These are phyloP conservation scores for Drosophila koepferae DNA, from an alignment of 2,888 invertebrate genomes.

Conservation along the genomic window DNA sequence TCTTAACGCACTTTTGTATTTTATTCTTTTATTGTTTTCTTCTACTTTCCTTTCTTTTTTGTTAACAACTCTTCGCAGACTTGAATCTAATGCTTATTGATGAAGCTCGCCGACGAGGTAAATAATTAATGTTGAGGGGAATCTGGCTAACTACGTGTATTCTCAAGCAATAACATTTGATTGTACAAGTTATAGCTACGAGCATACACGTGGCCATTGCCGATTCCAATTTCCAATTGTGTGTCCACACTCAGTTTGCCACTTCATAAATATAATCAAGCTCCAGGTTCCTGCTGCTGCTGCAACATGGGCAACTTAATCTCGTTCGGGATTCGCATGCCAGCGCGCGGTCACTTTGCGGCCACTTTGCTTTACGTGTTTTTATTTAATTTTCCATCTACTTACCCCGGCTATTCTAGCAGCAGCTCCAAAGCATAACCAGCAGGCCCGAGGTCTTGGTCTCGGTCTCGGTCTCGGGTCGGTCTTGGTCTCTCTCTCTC, in stretches of 20 bases:
- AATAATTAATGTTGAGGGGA: conserved; percentile 72
- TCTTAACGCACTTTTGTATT: conserved; percentile 35
- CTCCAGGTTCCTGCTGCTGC: neutral
- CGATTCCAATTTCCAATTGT: conserved; percentile 85
- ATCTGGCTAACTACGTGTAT: conserved; percentile 99
- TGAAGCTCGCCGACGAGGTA: conserved; percentile 33
- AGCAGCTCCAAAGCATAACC: neutral
- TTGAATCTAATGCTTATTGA: conserved; percentile 51
- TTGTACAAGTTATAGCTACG: conserved; percentile 98
- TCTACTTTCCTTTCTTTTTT: neutral
- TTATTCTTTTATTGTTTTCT: neutral
- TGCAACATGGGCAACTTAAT: conserved; percentile 21
- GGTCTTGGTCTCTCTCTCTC: neutral
- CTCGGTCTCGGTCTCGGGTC: too few species aligned
- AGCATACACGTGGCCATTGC: conserved; percentile 99
- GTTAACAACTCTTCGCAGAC: conserved; percentile 28
- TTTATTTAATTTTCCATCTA: conserved; percentile 67
- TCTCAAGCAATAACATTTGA: conserved; percentile 99
- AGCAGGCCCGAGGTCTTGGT: too few species aligned
- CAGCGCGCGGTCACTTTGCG: conserved; percentile 50
- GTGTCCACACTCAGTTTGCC: neutral
- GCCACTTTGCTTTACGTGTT: conserved; percentile 49
- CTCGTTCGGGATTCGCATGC: conserved; percentile 27
- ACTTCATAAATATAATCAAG: conserved; percentile 22
- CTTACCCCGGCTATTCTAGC: conserved; percentile 46